Evolutionary conservation across 2,797 vertebrate species (phyloP), one percentile per base, ranked within the genome.

Genomic region (Novumbra hubbsi): DNA sequence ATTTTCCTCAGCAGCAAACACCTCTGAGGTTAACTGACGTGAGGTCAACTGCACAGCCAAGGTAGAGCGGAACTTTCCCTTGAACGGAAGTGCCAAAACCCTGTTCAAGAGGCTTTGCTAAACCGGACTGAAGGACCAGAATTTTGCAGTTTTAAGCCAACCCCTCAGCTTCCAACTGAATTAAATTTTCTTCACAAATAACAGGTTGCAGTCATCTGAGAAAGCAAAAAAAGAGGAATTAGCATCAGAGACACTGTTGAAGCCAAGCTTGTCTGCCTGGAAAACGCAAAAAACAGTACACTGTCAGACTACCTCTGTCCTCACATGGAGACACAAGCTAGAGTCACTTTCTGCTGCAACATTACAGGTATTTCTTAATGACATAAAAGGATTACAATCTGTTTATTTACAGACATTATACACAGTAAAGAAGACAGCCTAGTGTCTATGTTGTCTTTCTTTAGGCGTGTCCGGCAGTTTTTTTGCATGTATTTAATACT

Each of bases 281-380:
- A 78, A 68, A 57, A 24, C n/a, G 7, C 14, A 34, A 12, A 64
- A 64, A 38, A 38, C 34, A 72, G 76, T 71, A 78, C 80, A 24
- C 0, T 28, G 71, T 34, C 5, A 27, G 63, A n/a, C 68, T 71
- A 64, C 1, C 0, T 49, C 12, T 2, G 28, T 63, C 28, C 45
- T 27, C 14, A 70, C 68, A 72, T 48, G 41, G 73, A 71, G 71
- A 49, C 41, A 34, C 17, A 73, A 76, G 81, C 62, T 63, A 62
- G 75, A 66, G 45, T 27, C 52, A 24, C 74, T 30, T 17, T 55
- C 14, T 66, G 6, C 68, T 73, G 49, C 78, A 78, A 49, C 75
- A 55, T 32, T 45, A 60, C 78, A 86, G 85, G 84, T 87, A 88
- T 48, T 65, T 73, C 79, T 28, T 66, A 32, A 78, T 15, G 3